These are phyloP conservation scores for Harpagus bidentatus DNA, from an alignment of 2,113 vertebrate genomes.

Conservation along the genomic window DNA sequence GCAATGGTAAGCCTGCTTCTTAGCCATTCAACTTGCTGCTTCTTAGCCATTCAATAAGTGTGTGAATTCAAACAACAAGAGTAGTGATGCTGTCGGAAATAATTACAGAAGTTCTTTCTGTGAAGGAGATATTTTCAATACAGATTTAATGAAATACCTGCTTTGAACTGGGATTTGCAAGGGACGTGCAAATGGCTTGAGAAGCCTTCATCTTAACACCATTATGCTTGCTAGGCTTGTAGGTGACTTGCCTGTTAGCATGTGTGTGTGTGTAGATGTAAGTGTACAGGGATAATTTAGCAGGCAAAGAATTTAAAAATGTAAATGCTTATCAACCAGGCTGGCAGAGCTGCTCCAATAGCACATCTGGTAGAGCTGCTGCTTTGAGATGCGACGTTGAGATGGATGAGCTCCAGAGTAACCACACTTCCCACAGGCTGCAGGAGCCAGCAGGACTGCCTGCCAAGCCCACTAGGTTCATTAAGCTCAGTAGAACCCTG, in stretches of 20 bases:
- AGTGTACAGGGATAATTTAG: neutral
- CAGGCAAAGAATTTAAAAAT: slow-evolving; percentile 31
- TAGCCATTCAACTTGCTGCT: neutral
- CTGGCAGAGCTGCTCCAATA: slow-evolving; percentile 50
- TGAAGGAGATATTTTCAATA: neutral
- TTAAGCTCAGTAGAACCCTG: slow-evolving; percentile 59
- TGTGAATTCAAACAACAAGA: neutral
- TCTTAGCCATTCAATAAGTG: neutral
- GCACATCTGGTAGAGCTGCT: slow-evolving; percentile 57
- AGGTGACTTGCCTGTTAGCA: neutral
- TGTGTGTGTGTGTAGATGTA: neutral
- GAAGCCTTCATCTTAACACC: neutral
- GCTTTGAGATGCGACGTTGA: slow-evolving; percentile 30
- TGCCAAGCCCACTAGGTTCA: slow-evolving; percentile 59
- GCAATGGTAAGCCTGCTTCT: neutral
- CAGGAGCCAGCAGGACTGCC: slow-evolving; percentile 37
- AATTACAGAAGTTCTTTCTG: neutral
- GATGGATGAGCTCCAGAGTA: slow-evolving; percentile 55
- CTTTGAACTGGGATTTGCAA: slow-evolving; percentile 9
- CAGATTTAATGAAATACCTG: neutral
- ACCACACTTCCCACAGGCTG: slow-evolving; percentile 8
- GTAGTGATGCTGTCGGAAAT: neutral
- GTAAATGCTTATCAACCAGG: neutral
- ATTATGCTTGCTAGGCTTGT: neutral
- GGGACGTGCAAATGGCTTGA: neutral